Evolutionary conservation across 2,888 invertebrate species (phyloP), one percentile per base, ranked within the genome.

Genomic region (Philhelius pedissequus): DNA sequence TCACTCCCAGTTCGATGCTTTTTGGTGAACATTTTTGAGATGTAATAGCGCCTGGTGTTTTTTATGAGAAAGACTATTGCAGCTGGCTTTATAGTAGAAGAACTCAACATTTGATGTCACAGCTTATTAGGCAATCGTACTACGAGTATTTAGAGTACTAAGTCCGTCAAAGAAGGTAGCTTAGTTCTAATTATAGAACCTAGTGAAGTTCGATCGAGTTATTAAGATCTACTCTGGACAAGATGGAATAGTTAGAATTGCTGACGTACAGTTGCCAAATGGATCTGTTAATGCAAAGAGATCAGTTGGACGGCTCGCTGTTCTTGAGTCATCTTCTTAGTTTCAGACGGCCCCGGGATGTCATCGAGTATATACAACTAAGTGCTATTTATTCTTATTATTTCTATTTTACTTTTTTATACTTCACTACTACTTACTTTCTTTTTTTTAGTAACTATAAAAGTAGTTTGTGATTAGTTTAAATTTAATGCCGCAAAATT

Each of bases 321-420:
- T 62, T 62, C 40, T 62, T 5, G 43, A 62, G 30, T n/a, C 54
- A 43, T 69, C 69, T 69, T 69, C 69, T 13, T 25, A 52, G 52
- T 5, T 43, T 56, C 69, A 54, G 54, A 43, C 54, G 66, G 43
- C 22, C 30, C 54, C 40, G 40, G 68, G 40, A 54, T 68, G 25
- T 20, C 43, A 45, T 20, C 20, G 20, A 45, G 38, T 3, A 35
- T n/a, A 40, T 6, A 6, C 1, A 35, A 1, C 4, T 30, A 1
- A 2, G n/a, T 40, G 6, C 7, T 15, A 5, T 15, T 15, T 4
- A 25, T 25, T 5, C 5, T 25, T 4, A 25, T 25, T 4, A 25
- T 25, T 25, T 25, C 25, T 25, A 25, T 5, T 25, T 25, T 25
- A 5, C 25, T 25, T 25, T 25, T 25, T 25, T 25, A 25, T 5